Evolutionary conservation across 2,888 invertebrate species (phyloP), one percentile per base, ranked within the genome.

Genomic region (Dyspetes luteomarginatus): DNA sequence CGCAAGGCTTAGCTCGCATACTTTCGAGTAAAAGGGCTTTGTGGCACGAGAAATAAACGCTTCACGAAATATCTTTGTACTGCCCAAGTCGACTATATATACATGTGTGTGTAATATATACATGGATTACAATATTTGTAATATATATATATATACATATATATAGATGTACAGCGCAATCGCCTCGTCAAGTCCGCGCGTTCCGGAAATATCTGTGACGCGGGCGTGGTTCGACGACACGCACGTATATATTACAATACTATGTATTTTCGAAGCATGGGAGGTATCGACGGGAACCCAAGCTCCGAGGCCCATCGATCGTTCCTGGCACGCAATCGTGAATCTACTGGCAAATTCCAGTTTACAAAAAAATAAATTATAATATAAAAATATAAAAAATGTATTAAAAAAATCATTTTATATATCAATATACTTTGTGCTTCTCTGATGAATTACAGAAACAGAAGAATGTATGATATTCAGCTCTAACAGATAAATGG

Each of bases 151-250:
- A 48, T 17, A 15, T 15, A 5, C 19, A 48, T 48, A 48, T 17
- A 17, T 56, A 30, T 48, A 41, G 41, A 43, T n/a, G 22, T 52
- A n/a, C 17, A 67, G 19, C 17, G 17, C 41, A 45, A 30, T 30
- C 12, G 50, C 22, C 55, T 43, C 24, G 64, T 50, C n/a, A 73
- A 73, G 26, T 64, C 73, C 62, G 45, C 50, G 36, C 55, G 36
- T 81, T 81, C 77, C 81, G 81, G 77, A 81, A 81, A 77, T 77
- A 77, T 76, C 76, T 67, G 24, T 62, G 68, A 22, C 45, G 26
- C 74, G 76, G 80, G 76, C 72, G 71, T 68, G 76, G 76, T 77
- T 72, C 68, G 43, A 48, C 73, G 68, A 64, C 81, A 77, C 81
- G 81, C 81, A 77, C 68, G 17, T 28, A 9, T 26, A n/a, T 2